These are phyloP conservation scores for Syngnathus acus DNA, from an alignment of 2,797 vertebrate species.

Conservation along the genomic window DNA sequence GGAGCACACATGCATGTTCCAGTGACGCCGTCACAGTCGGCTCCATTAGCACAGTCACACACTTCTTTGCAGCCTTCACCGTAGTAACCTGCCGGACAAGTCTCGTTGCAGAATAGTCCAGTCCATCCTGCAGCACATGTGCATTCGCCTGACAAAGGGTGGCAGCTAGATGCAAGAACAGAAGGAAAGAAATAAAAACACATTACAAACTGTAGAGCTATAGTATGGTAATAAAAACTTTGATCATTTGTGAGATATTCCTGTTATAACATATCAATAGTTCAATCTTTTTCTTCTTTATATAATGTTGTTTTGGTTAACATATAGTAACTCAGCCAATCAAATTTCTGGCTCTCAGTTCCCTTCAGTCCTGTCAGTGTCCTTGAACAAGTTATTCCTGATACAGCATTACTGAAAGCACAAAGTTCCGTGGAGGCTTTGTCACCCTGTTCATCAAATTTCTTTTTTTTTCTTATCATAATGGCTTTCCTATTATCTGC, in stretches of 20 bases:
- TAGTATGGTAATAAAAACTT: neutral
- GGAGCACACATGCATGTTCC: slow-evolving; percentile 85
- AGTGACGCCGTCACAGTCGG: slow-evolving; percentile 82
- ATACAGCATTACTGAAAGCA: neutral
- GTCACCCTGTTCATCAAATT: neutral
- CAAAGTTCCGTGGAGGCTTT: neutral
- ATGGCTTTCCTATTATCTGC: neutral
- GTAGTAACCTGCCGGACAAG: slow-evolving; percentile 80
- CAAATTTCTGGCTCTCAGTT: neutral
- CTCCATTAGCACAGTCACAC: slow-evolving; percentile 85
- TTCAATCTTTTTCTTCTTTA: neutral
- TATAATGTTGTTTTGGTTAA: neutral
- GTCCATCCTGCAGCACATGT: slow-evolving; percentile 87
- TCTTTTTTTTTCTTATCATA: neutral
- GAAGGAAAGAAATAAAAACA: neutral
- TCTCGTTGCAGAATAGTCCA: slow-evolving; percentile 88
- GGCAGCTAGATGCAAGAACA: slow-evolving; percentile 71
- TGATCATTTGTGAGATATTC: neutral
- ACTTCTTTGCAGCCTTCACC: slow-evolving; percentile 79
- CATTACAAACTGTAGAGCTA: neutral
- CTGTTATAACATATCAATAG: neutral
- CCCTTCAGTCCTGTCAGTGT: neutral
- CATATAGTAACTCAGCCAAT: neutral
- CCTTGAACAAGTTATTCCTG: slow-evolving; percentile 6
- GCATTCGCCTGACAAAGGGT: slow-evolving; percentile 91